These are phyloP conservation scores for Pissodes strobi DNA, from an alignment of 1,140 invertebrate genomes.

Conservation along the genomic window DNA sequence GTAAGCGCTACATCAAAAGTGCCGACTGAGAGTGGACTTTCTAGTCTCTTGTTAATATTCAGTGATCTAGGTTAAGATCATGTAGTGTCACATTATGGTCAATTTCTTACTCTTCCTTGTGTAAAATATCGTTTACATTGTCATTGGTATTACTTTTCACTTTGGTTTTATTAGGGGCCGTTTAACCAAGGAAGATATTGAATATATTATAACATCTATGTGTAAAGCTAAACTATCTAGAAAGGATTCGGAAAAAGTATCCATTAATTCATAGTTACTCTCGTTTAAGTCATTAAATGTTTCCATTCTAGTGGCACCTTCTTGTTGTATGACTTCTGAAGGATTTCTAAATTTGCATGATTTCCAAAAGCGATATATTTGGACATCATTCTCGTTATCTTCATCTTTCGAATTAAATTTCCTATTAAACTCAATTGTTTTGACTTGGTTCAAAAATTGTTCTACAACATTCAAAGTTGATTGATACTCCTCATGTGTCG, in stretches of 20 bases:
- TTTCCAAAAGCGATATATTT: background rate
- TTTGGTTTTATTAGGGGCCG: too few relatives aligned
- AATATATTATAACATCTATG: constrained; percentile 2
- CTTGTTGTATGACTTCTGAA: too few relatives aligned
- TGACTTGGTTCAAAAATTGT: background rate
- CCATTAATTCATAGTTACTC: too few relatives aligned
- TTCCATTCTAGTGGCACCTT: background rate
- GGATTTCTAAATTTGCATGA: background rate
- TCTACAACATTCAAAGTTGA: background rate
- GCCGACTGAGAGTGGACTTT: too few relatives aligned
- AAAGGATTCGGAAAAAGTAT: background rate
- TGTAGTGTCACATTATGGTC: too few relatives aligned
- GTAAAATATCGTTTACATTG: too few relatives aligned
- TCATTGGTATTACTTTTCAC: too few relatives aligned
- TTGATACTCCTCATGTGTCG: background rate
- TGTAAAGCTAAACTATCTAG: background rate
- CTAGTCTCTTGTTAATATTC: too few relatives aligned
- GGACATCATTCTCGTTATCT: background rate
- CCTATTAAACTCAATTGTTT: background rate
- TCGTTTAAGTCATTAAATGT: background rate
- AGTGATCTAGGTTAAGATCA: too few relatives aligned
- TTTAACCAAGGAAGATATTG: too few relatives aligned
- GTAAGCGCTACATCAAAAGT: too few relatives aligned
- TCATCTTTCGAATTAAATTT: background rate
- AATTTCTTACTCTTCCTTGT: too few relatives aligned